Base-by-base conservation (phyloP, 2,113 vertebrate species). In the Dasyurus viverrinus region DNA sequence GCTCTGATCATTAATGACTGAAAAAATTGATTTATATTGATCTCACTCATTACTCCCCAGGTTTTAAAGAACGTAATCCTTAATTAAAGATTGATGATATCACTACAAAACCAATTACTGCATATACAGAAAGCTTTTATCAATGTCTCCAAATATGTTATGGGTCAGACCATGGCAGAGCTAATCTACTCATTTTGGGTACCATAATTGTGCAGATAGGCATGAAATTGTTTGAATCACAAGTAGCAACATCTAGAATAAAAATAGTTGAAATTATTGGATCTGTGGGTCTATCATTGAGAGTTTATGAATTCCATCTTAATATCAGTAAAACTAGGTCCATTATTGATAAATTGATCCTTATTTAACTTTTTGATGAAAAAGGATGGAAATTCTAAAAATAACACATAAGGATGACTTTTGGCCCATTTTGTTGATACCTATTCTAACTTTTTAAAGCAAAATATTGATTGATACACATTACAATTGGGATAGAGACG, bases 381-480 rank as follows among this genome's bases (percentile, higher is more conserved):
- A 95, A 97, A 53, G 11, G 36, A 93, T 91, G 19, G 8, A 90
- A 92, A 94, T 93, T 90, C 25, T 93, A 95, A 94, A 92, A 52
- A 22, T 93, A 91, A 92, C 93, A 93, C 68, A 68, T 92, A 89
- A 97, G 93, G 94, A 94, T 53, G 94, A 30, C 94, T 92, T 94
- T 95, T 94, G 42, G 42, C 54, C 76, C 68, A 60, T 94, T 96
- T 96, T 94, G 93, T 92, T 89, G 96, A 90, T 42, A 93, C 96
- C 96, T 97, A 92, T 91, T 95, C 95, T 92, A 94, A 68, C 84
- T 48, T 92, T 95, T 95, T 92, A 96, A 96, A 97, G 89, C 50
- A 54, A 25, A 92, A 94, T 53, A 89, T 90, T 96, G 94, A 54
- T 95, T 96, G 94, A 54, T 96, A 60, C 93, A 60, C 55, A 76